These are phyloP conservation scores for Spea hammondii DNA, from an alignment of 2,797 vertebrate species.

Conservation along the genomic window DNA sequence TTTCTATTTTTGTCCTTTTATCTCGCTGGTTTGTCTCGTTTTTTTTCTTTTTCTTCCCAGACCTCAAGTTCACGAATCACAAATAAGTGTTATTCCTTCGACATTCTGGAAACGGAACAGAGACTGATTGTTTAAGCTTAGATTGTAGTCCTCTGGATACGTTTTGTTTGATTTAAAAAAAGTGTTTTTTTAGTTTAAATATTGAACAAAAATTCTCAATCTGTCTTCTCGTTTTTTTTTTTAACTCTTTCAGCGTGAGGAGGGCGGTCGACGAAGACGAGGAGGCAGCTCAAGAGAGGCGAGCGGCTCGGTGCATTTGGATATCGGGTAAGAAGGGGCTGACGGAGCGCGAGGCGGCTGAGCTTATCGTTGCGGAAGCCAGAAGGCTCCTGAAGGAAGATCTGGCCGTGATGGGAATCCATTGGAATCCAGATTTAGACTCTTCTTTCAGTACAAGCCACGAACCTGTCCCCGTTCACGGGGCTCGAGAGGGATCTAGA, in stretches of 20 bases:
- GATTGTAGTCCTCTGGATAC: too few relatives aligned
- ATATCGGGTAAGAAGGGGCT: constrained; percentile 80
- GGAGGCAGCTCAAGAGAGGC: constrained; percentile 82
- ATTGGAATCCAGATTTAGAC: constrained; percentile 76
- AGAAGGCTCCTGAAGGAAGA: constrained; percentile 84
- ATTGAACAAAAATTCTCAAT: too few relatives aligned
- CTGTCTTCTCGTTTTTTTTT: background rate
- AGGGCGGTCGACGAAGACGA: constrained; percentile 91
- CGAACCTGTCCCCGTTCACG: constrained; percentile 36
- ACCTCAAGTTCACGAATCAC: too few relatives aligned
- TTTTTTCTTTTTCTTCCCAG: too few relatives aligned
- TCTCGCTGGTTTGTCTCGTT: too few relatives aligned
- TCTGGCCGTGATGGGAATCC: constrained; percentile 82
- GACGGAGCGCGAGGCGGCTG: constrained; percentile 84
- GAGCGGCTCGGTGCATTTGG: constrained; percentile 80
- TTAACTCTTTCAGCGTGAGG: constrained; percentile 61
- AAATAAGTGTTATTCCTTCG: too few relatives aligned
- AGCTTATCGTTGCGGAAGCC: constrained; percentile 85
- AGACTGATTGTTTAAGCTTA: too few relatives aligned
- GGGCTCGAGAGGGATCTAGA: background rate
- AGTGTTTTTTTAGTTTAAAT: too few relatives aligned
- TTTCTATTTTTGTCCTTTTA: too few relatives aligned
- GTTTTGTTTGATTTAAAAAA: too few relatives aligned
- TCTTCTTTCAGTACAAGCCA: constrained; percentile 42
- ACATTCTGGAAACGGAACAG: too few relatives aligned